These are phyloP conservation scores for Antheraea pernyi DNA, from an alignment of 1,140 invertebrate genomes.

Conservation along the genomic window DNA sequence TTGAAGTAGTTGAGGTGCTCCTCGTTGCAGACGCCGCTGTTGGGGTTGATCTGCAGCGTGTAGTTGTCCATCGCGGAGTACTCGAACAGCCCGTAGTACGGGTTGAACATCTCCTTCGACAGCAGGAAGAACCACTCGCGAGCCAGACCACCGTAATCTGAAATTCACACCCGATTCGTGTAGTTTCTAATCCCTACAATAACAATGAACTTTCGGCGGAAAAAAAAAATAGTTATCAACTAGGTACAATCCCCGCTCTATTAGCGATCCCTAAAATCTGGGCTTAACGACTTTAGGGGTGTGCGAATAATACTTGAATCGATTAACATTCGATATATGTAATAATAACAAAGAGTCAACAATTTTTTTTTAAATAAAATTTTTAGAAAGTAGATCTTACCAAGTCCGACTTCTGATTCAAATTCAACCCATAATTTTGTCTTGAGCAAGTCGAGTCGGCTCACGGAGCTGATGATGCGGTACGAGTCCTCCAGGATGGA, in stretches of 20 bases:
- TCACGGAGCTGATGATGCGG: slow-evolving; percentile 92
- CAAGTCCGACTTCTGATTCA: slow-evolving; percentile 96
- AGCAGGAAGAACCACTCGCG: slow-evolving; percentile 99
- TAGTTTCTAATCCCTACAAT: no score
- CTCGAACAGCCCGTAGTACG: slow-evolving; percentile 99
- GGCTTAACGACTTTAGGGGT: no score
- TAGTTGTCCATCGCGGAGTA: slow-evolving; percentile 99
- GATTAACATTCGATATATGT: no score
- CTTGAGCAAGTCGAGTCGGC: slow-evolving; percentile 93
- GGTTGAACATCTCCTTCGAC: slow-evolving; percentile 99
- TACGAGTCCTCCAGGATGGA: slow-evolving; percentile 98
- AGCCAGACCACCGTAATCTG: slow-evolving; percentile 97
- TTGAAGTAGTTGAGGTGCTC: slow-evolving; percentile 99
- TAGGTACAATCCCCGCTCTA: no score
- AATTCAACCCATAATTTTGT: slow-evolving; percentile 99
- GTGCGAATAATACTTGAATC: no score
- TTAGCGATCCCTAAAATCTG: no score
- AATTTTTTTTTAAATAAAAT: neutral
- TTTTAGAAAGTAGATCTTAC: slow-evolving; percentile 38
- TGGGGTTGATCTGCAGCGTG: slow-evolving; percentile 98
- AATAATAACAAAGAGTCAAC: no score
- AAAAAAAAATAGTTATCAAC: no score
- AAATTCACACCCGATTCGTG: neutral
- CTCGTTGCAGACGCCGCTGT: slow-evolving; percentile 97
- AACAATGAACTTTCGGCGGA: no score